Evolutionary conservation across 2,113 vertebrate species (phyloP).

Genomic region (Crotalus viridis): DNA sequence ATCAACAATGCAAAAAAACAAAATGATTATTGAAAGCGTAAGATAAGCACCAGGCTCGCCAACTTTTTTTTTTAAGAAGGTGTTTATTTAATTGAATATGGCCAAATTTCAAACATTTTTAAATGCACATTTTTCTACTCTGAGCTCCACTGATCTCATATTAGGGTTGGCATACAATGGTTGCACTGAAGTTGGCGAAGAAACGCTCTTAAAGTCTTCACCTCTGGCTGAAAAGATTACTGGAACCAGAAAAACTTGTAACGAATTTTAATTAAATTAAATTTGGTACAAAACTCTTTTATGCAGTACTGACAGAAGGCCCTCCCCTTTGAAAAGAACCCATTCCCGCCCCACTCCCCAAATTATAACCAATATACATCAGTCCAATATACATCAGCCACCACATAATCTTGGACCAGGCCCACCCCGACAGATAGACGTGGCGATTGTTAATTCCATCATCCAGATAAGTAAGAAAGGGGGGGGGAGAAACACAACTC

Average conservation of each 20-base stretch:
- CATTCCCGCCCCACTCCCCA: conserved; percentile 53
- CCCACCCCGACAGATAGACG: conserved; percentile 64
- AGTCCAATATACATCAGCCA: conserved; percentile 83
- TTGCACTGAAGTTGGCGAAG: conserved; percentile 48
- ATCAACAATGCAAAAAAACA: neutral
- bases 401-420: conserved; percentile 74
- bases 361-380: conserved; percentile 82
- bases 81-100: conserved; percentile 90
- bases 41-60: neutral
- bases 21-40: neutral
- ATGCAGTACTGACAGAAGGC: conserved; percentile 72
- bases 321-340: conserved; percentile 67
- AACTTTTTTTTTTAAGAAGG: conserved; percentile 77
- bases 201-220: conserved; percentile 69
- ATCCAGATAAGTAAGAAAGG: conserved; percentile 59
- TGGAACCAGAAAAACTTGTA: conserved; percentile 81
- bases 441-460: conserved; percentile 68
- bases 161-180: conserved; percentile 72
- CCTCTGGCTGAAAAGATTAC: conserved; percentile 73
- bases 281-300: conserved; percentile 80
- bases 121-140: conserved; percentile 83
- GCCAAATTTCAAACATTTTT: conserved; percentile 81
- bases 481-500: conserved; percentile 26
- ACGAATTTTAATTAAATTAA: conserved; percentile 84
- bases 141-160: conserved; percentile 71